Evolutionary conservation across 2,113 vertebrate genomes (phyloP), one percentile per base, ranked within the genome.

Genomic region (Chaetops frenatus): DNA sequence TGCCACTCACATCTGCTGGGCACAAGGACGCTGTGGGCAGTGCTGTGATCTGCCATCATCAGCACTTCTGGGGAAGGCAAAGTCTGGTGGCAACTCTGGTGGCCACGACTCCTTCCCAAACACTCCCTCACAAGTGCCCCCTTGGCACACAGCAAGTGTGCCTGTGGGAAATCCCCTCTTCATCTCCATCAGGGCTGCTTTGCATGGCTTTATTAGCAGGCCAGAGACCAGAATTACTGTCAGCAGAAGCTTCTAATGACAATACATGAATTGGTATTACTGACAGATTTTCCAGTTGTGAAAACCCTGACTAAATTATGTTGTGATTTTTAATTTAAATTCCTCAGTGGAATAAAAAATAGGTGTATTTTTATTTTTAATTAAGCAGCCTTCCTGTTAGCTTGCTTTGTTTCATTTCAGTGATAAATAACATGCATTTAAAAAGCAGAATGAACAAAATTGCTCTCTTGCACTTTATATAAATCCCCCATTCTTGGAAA

Each of bases 91-190:
- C 57, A 53, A 3, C 1, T 19, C n/a, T 5, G 6, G 23, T 2
- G 8, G 27, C 79, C 74, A 38, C 0, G 0, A 33, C 16, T 76
- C 16, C 61, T 60, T 62, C 15, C 2, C 2, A 2, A 33, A 29
- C 20, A 4, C 56, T 28, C 45, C 19, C 21, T 11, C n/a, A 16
- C 19, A 56, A 70, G 31, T 8, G 23, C 1, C 11, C 12, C 21
- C 54, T 24, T 31, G 17, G 42, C 35, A 69, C 27, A n/a, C 47
- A 70, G 42, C 9, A 51, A 57, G 38, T 76, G 15, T 31, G 15
- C 27, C 65, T 42, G 25, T 4, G 4, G 51, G 12, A 88, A 88
- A 86, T 50, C 3, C 14, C 3, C 35, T 31, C n/a, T 53, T 38
- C 29, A 19, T 11, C 17, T 35, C 51, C 35, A 31, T 31, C 60